Evolutionary conservation across 2,113 vertebrate genomes (phyloP), one percentile per base, ranked within the genome.

Genomic region (Neodontobutis hainanensis): DNA sequence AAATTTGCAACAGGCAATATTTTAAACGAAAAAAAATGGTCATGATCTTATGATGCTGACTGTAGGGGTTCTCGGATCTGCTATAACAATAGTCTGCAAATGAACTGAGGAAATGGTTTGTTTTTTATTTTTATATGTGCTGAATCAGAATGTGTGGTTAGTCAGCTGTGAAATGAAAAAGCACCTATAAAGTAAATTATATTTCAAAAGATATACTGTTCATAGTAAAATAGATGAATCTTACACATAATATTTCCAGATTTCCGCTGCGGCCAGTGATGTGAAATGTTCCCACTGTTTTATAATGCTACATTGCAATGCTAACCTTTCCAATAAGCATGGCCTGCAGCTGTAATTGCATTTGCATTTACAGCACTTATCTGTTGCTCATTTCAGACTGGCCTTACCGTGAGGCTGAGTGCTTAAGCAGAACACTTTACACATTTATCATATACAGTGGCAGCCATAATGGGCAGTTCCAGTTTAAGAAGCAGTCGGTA

Each of bases 161-260:
- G 77, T 73, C 74, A 73, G 70, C 64, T 75, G 77, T 86, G 77
- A 86, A 88, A 85, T 80, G 61, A 79, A 83, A 78, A 70, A 64
- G 42, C 34, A 40, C 14, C 61, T 16, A 70, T 59, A 85, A 80
- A 81, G 34, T 71, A 1, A 62, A 49, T 53, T 16, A 61, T 34
- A 74, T 56, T 16, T 14, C 42, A 42, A 4, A 43, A 2, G 11
- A 35, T 10, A 8, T n/a, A 36, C 7, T 27, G 8, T n/a, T 12
- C 19, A 15, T 38, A 56, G 44, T 46, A 38, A 56, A 52, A 42
- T 46, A 6, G 15, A 48, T 12, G 32, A 12, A 14, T 27, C 47
- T 1, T 8, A 0, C 4, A 4, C 45, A 53, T 66, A 57, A 55
- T 38, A 5, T 63, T 8, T 38, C 48, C 38, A 57, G 4, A 40